These are phyloP conservation scores for Aporophyla lueneburgensis DNA, from an alignment of 2,888 invertebrate species.

Conservation along the genomic window DNA sequence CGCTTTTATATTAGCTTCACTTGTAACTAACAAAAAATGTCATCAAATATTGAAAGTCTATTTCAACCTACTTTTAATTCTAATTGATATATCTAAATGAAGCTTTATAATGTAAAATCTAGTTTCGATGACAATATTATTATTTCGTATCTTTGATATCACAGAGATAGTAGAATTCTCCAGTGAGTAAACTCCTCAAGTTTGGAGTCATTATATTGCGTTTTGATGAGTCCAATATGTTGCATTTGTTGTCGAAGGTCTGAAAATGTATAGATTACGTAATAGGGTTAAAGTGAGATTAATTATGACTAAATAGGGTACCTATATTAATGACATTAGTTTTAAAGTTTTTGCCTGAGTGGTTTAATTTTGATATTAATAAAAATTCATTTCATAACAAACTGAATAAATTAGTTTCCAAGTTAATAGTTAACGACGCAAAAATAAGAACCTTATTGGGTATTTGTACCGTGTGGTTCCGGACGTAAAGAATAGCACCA, in stretches of 20 bases:
- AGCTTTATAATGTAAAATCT: neutral
- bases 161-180: no score
- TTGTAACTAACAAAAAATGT: neutral
- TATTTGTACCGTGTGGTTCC: no score
- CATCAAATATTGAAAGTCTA: neutral
- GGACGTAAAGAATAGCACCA: no score
- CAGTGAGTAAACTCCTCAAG: no score
- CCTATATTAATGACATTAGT: neutral
- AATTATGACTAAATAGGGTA: neutral
- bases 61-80: neutral
- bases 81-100: neutral
- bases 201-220: no score
- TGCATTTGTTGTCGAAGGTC: no score
- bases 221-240: no score
- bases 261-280: neutral
- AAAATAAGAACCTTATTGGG: no score
- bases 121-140: no score
- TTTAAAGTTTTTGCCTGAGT: neutral
- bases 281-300: neutral
- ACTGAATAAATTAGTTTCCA: neutral
- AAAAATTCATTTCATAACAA: neutral
- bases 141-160: no score
- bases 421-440: no score
- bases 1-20: neutral
- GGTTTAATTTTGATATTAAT: neutral